These are phyloP conservation scores for Saimiri boliviensis DNA, from an alignment of 2,113 vertebrate species.

Conservation along the genomic window DNA sequence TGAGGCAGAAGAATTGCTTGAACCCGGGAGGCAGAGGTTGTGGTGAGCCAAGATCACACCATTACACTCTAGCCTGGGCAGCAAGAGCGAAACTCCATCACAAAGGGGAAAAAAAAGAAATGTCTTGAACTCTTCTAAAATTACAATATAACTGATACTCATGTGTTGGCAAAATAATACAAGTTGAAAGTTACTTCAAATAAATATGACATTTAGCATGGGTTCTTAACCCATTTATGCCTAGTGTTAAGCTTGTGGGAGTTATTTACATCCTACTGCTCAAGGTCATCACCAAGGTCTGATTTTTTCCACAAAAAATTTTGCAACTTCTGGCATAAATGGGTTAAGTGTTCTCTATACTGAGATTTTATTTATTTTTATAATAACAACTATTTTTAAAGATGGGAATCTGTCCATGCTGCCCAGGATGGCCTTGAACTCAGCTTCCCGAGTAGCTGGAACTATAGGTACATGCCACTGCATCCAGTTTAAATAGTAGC, in stretches of 20 bases:
- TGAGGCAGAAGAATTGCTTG: no score
- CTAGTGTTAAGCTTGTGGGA: no score
- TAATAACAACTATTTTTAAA: background rate
- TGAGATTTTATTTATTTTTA: background rate
- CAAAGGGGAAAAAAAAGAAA: background rate
- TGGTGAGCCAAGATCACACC: no score
- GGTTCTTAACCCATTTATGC: background rate
- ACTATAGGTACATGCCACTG: background rate
- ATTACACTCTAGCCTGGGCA: no score
- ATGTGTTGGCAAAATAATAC: slow-evolving; percentile 20
- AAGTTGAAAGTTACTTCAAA: slow-evolving; percentile 39
- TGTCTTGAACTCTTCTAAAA: slow-evolving; percentile 7
- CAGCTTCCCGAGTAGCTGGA: background rate
- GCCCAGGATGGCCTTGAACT: background rate
- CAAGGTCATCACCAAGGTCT: no score
- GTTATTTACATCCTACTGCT: no score
- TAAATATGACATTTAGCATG: background rate
- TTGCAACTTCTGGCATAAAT: no score
- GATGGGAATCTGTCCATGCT: background rate
- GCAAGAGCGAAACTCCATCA: no score
- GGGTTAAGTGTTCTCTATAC: background rate
- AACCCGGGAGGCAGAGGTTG: no score
- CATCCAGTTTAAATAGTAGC: background rate
- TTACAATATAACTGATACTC: background rate
- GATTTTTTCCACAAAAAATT: no score